Evolutionary conservation across 1,140 invertebrate genomes (phyloP).

Genomic region (Lycorma delicatula): DNA sequence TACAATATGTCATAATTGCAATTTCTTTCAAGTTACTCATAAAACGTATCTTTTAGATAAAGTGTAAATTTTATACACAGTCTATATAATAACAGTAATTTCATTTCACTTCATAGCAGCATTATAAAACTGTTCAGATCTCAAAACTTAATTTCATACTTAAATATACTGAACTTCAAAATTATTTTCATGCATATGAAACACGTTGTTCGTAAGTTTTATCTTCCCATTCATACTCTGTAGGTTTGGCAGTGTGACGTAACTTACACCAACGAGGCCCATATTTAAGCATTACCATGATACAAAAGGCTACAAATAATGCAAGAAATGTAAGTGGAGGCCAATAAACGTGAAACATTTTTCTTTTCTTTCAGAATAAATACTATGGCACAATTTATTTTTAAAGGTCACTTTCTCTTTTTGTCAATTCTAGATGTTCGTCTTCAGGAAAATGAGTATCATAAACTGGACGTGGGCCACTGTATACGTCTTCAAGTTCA

Average conservation of each 20-base stretch:
- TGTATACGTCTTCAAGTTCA: slow-evolving; percentile 45
- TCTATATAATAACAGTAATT: too few species aligned
- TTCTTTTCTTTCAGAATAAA: slow-evolving; percentile 33
- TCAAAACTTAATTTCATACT: too few species aligned
- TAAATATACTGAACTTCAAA: too few species aligned
- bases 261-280: slow-evolving; percentile 57
- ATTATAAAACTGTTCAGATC: too few species aligned
- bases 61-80: too few species aligned
- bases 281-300: slow-evolving; percentile 61
- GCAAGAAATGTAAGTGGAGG: slow-evolving; percentile 61
- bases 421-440: slow-evolving; percentile 66
- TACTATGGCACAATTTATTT: slow-evolving; percentile 24
- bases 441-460: slow-evolving; percentile 29
- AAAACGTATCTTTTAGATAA: too few species aligned
- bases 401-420: slow-evolving; percentile 75
- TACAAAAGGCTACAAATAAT: slow-evolving; percentile 60
- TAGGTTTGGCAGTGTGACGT: slow-evolving; percentile 52
- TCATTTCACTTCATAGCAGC: too few species aligned
- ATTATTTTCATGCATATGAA: slow-evolving; percentile 36
- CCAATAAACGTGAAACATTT: slow-evolving; percentile 62
- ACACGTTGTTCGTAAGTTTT: slow-evolving; percentile 54
- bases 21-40: too few species aligned
- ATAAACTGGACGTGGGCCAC: slow-evolving; percentile 31
- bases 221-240: slow-evolving; percentile 47
- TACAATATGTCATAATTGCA: too few species aligned